These are phyloP conservation scores for Zosterops hypoxanthus DNA, from an alignment of 2,113 vertebrate genomes.

Conservation along the genomic window DNA sequence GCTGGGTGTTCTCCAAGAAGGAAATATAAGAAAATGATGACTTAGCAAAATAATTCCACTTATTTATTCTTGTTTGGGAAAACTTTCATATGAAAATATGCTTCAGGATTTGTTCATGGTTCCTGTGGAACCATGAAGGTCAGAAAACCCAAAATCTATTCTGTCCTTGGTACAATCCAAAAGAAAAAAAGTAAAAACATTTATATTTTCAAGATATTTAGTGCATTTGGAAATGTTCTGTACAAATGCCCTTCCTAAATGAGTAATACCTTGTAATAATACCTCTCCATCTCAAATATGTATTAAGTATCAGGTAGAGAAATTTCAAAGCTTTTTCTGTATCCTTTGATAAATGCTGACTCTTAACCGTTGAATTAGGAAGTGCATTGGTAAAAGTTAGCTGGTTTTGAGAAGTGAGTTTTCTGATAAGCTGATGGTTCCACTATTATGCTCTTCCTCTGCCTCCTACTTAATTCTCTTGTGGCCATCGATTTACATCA, in stretches of 20 bases:
- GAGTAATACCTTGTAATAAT: background rate
- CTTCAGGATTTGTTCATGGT: background rate
- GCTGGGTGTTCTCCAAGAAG: background rate
- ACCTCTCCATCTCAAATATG: background rate
- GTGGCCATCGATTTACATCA: slow-evolving; percentile 56
- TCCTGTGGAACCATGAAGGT: background rate
- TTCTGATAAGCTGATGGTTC: slow-evolving; percentile 37
- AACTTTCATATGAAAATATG: background rate
- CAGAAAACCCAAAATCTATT: background rate
- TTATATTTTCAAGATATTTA: background rate
- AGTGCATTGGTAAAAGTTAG: background rate
- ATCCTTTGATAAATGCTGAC: slow-evolving; percentile 45
- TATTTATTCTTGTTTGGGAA: background rate
- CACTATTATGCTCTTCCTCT: slow-evolving; percentile 12
- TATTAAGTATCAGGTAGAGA: background rate
- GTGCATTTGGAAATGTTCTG: background rate
- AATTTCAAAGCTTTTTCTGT: background rate
- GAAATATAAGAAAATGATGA: background rate
- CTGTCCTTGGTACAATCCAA: background rate
- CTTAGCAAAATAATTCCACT: background rate
- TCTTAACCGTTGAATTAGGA: slow-evolving; percentile 7
- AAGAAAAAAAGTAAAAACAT: background rate
- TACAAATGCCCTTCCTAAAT: background rate
- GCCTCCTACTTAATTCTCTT: slow-evolving; percentile 16
- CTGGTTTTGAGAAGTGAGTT: slow-evolving; percentile 19